A percentile compares a stretch with the other conserved stretches of the same genome.
phyloP scores from a whole-genome alignment of 1,140 invertebrate species.

The Odontomachus brunneus region DNA sequence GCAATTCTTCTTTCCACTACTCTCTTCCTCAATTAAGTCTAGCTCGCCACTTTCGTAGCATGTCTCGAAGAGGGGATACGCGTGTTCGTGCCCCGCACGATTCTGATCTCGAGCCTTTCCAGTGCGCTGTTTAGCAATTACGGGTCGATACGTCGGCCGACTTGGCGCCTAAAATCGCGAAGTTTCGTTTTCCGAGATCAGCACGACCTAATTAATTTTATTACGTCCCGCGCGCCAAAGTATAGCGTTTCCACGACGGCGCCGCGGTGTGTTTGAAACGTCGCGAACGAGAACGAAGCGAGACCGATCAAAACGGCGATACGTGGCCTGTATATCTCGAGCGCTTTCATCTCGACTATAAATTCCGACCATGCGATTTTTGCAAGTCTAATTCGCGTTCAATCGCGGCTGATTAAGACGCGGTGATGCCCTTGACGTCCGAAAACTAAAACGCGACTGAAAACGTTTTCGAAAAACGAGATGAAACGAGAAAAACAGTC shows the following conservation, averaged over 20 bases:
- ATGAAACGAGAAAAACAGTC: background rate
- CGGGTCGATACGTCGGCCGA: background rate
- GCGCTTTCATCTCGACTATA: background rate
- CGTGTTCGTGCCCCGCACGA: background rate
- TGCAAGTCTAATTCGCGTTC: background rate
- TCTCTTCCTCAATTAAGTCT: background rate
- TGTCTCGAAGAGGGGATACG: background rate
- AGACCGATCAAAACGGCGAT: background rate
- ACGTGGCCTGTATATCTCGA: background rate
- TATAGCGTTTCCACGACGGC: background rate
- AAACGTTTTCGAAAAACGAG: background rate
- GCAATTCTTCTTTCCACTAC: constrained; percentile 12
- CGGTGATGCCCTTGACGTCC: background rate
- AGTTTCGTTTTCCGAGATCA: background rate
- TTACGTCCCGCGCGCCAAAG: background rate
- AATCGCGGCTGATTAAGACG: background rate
- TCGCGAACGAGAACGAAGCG: background rate
- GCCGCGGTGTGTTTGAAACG: background rate
- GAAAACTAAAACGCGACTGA: constrained; percentile 3
- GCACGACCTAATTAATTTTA: constrained; percentile 24
- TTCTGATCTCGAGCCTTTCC: constrained; percentile 6
- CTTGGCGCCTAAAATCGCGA: background rate
- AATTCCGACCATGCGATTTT: background rate
- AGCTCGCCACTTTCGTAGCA: background rate
- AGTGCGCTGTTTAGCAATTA: constrained; percentile 1